These are phyloP conservation scores for Polydrusus pterygomalis DNA, from an alignment of 2,888 invertebrate species.

Conservation along the genomic window DNA sequence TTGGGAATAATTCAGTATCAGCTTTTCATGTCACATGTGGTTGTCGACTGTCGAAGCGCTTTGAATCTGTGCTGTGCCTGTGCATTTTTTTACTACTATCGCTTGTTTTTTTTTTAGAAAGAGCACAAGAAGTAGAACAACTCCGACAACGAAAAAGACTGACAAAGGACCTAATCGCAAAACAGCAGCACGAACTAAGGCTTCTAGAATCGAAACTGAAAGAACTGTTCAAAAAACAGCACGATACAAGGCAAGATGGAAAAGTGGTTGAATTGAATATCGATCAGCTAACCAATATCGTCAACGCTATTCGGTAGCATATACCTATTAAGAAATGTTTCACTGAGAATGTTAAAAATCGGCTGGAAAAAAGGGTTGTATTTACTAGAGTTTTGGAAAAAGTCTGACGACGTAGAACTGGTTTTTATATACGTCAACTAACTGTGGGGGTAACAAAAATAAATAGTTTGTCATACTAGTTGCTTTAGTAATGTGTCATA, in stretches of 20 bases:
- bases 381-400: neutral
- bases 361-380: conserved; percentile 3
- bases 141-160: conserved; percentile 73
- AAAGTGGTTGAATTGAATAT: conserved; percentile 66
- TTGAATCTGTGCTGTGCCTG: too few relatives aligned
- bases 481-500: too few relatives aligned
- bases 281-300: conserved; percentile 68
- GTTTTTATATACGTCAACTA: too few relatives aligned
- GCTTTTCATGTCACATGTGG: too few relatives aligned
- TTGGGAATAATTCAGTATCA: too few relatives aligned
- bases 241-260: conserved; percentile 66
- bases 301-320: conserved; percentile 70
- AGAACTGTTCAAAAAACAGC: conserved; percentile 66
- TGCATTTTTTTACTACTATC: neutral
- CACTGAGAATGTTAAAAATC: neutral
- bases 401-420: neutral
- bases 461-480: neutral
- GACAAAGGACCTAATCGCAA: conserved; percentile 73
- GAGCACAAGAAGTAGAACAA: conserved; percentile 72
- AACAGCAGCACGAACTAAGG: conserved; percentile 73
- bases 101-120: conserved; percentile 70
- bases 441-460: neutral
- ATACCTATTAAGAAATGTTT: conserved; percentile 49
- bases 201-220: conserved; percentile 66
- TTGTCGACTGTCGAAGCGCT: too few relatives aligned